phyloP scores from a whole-genome alignment of 2,888 invertebrate species.

The Tetanocera ferruginea region DNA sequence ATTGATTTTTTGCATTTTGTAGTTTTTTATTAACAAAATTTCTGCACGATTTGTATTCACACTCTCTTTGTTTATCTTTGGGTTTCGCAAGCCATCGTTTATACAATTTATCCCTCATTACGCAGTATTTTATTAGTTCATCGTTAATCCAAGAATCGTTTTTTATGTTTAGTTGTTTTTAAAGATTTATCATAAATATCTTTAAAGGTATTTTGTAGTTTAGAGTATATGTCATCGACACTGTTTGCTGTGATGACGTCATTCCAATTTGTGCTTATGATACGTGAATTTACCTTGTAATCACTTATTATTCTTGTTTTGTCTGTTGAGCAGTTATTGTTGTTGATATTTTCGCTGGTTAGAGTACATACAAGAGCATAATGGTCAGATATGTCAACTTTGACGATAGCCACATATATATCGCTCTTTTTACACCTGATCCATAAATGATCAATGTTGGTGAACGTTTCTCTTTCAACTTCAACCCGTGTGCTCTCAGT shows the following conservation, averaged over 20 bases:
- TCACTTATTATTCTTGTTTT: conserved; percentile 4
- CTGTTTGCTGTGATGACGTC: neutral
- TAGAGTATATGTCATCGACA: neutral
- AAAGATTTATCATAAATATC: conserved; percentile 10
- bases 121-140: conserved; percentile 9
- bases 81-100: neutral
- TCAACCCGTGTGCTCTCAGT: conserved; percentile 1
- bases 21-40: conserved; percentile 1
- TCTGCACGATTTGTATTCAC: neutral
- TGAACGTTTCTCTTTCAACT: neutral
- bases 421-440: neutral
- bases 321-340: neutral
- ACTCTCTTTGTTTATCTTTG: conserved; percentile 4
- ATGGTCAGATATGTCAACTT: conserved; percentile 9
- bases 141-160: conserved; percentile 9
- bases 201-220: neutral
- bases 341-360: neutral
- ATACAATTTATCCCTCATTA: conserved; percentile 6
- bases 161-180: neutral
- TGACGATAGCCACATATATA: neutral
- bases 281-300: too few species aligned
- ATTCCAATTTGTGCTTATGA: conserved; percentile 23
- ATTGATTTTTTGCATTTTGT: neutral
- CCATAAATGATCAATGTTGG: conserved; percentile 4
- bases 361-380: conserved; percentile 12